Conservation (phyloP, 2,113 vertebrate genomes). For the Plotosus lineatus region DNA sequence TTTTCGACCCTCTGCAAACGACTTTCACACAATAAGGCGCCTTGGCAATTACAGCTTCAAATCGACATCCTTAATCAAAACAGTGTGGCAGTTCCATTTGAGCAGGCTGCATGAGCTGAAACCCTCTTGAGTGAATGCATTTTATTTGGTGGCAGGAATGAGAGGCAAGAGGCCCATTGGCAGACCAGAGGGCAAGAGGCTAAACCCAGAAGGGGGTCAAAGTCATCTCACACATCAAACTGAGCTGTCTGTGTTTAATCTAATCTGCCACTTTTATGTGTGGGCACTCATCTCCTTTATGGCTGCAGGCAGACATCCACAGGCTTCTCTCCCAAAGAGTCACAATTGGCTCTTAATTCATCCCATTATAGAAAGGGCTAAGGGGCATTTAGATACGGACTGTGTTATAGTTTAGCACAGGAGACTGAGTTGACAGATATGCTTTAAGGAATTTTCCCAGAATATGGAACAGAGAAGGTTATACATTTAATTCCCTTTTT, state of each 20-base stretch:
- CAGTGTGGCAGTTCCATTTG: constrained; percentile 72
- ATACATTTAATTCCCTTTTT: not conserved
- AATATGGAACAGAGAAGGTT: not conserved
- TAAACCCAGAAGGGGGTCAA: constrained; percentile 52
- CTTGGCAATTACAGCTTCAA: constrained; percentile 70
- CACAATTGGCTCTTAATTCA: constrained; percentile 42
- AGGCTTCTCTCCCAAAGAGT: constrained; percentile 18
- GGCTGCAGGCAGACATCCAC: constrained; percentile 14
- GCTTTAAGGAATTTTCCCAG: not conserved
- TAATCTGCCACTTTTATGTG: constrained; percentile 64
- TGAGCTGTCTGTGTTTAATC: constrained; percentile 62
- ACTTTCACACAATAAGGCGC: constrained; percentile 57
- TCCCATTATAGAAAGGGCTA: constrained; percentile 31
- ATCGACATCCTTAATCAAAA: constrained; percentile 73
- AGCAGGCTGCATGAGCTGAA: constrained; percentile 59
- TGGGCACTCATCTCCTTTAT: constrained; percentile 48
- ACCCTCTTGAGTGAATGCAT: constrained; percentile 32
- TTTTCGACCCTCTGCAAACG: constrained; percentile 60
- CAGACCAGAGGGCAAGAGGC: constrained; percentile 14
- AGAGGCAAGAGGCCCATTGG: constrained; percentile 25
- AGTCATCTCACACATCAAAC: constrained; percentile 61
- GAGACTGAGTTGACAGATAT: not conserved
- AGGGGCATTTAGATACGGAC: constrained; percentile 10
- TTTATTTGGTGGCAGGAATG: constrained; percentile 41
- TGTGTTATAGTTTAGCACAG: constrained; percentile 3